Base-by-base conservation (phyloP, 2,888 invertebrate genomes). In the Polydrusus tereticollis region DNA sequence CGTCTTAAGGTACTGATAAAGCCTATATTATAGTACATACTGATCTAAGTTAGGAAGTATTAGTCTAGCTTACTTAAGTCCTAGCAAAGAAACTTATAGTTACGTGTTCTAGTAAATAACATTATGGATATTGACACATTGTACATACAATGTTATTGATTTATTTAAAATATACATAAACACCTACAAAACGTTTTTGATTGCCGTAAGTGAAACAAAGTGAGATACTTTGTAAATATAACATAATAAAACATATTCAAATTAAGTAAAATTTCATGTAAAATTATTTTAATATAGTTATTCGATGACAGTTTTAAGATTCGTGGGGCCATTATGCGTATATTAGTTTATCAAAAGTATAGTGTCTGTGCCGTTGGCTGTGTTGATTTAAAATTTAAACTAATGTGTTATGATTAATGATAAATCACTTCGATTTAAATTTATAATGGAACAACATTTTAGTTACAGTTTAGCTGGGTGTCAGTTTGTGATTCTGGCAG, bases 181-280 rank as follows among this genome's bases (percentile, higher is more conserved):
- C 41, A 43, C 0, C 41, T 26, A 59, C 43, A 14, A 43, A 43
- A 26, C 26, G 59, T 59, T 59, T 20, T 43, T 10, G 21, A 21
- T 18, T 36, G 14, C 23, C 50, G 23, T 10, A 26, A 55, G 16
- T 14, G 26, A 7, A 16, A 64, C 64, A 55, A 55, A 57, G 29
- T 58, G 47, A 66, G 14, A 33, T 33, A 55, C 43, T 63, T 41
- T 52, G 41, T 43, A 52, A 65, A 65, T 41, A 55, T 41, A 59
- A 55, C n/a, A 5, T 18, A 43, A 16, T 59, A 16, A 59, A 66
- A 66, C 57, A 26, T 55, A 65, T 66, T 57, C 23, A 47, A 57
- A 69, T 64, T 63, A 69, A 69, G 69, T 69, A 64, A 55, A 69
- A 57, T 69, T 64, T 58, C 58, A 47, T 69, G 69, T 69, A 47